These are phyloP conservation scores for Alauda arvensis DNA, from an alignment of 2,797 vertebrate species.

Conservation along the genomic window DNA sequence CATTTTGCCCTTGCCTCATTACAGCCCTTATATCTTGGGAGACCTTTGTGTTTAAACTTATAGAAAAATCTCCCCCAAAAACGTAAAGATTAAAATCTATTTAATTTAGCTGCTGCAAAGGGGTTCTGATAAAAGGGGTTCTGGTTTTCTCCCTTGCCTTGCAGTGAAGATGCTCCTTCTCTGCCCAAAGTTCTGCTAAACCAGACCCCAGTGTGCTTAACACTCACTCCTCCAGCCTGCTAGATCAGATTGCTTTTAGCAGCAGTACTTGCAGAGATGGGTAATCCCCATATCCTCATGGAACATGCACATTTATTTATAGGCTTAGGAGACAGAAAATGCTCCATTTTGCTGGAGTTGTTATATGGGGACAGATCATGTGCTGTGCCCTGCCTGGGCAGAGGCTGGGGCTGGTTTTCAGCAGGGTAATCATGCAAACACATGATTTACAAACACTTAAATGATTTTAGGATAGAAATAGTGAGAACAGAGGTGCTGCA, in stretches of 20 bases:
- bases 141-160: not conserved
- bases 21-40: not conserved
- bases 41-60: not conserved
- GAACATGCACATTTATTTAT: not conserved
- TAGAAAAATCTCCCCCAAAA: not conserved
- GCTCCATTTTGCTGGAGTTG: not conserved
- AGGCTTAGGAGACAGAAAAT: not conserved
- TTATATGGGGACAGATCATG: not conserved
- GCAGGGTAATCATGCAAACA: not conserved
- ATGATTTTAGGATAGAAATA: not conserved
- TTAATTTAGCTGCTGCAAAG: not conserved
- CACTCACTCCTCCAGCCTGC: not conserved
- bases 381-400: not conserved
- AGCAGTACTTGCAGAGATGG: slow-evolving; percentile 9
- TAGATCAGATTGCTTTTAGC: slow-evolving; percentile 12
- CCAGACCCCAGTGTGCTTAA: not conserved
- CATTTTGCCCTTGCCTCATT: not conserved
- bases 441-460: not conserved
- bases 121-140: not conserved
- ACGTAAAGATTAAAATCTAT: not conserved
- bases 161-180: not conserved
- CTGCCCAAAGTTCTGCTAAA: slow-evolving; percentile 11
- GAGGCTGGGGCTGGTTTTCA: not conserved
- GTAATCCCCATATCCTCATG: slow-evolving; percentile 41
- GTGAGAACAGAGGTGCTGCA: not conserved